Evolutionary conservation across 2,113 vertebrate species (phyloP), one percentile per base, ranked within the genome.

Genomic region (Elgaria multicarinata): DNA sequence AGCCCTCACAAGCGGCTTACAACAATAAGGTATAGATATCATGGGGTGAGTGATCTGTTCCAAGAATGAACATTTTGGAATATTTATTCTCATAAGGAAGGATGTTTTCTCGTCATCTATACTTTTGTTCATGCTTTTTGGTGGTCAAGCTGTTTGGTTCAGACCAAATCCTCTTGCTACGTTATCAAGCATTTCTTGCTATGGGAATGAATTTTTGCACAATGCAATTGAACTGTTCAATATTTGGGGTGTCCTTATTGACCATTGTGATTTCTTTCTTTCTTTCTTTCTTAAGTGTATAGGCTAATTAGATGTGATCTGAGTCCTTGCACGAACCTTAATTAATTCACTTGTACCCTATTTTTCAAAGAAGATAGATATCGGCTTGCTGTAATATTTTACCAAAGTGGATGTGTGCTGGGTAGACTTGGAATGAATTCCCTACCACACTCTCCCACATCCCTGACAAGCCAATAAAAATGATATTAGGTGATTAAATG

Each of bases 391-490:
- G 88, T 88, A 95, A 95, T 96, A 94, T 96, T 96, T 97, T 97
- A 94, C 87, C 89, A 92, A 94, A 95, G 94, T 62, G 94, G 93
- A 89, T 90, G 72, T 3, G 75, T 71, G 91, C 62, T 74, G 88
- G 44, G 81, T 91, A 89, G 91, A 96, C 92, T 91, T 69, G 89
- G 94, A 96, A 95, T 77, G 0, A 95, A 95, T 96, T 94, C 88
- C 89, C 80, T 86, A 86, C 76, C 0, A 0, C 71, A 89, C 93
- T 93, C 94, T 95, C 94, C 93, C 92, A 95, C 72, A 8, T 95
- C 90, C 20, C 87, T 96, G 95, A 96, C 92, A 96, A 95, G 92
- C 91, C 28, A 78, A 96, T 97, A 97, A 96, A 97, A 97, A 95
- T 93, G 44, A 89, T 95, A 96, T 94, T 96, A 95, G 93, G 91